Evolutionary conservation across 2,888 invertebrate species (phyloP).

Genomic region (Drosophila kanekoi): DNA sequence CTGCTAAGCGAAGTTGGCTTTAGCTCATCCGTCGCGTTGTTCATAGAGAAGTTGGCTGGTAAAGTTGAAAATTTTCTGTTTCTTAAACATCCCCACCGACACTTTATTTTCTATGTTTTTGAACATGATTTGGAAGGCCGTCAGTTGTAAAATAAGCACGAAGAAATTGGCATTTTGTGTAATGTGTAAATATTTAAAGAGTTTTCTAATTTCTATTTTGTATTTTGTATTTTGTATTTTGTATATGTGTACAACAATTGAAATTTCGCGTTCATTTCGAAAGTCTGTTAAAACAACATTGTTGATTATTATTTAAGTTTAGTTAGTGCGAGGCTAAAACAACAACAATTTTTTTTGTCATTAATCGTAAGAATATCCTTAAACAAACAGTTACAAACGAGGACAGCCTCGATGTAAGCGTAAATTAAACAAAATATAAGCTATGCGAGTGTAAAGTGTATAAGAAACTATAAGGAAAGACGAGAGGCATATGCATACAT

Average conservation of each 20-base stretch:
- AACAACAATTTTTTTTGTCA: constrained; percentile 21
- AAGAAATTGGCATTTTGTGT: constrained; percentile 41
- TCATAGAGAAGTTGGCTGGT: constrained; percentile 10
- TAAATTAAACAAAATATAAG: constrained; percentile 14
- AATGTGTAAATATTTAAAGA: constrained; percentile 52
- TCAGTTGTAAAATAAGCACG: constrained; percentile 35
- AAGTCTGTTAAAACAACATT: constrained; percentile 80
- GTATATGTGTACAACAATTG: constrained; percentile 46
- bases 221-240: constrained; percentile 45
- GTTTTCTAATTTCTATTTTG: constrained; percentile 37
- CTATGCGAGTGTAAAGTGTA: constrained; percentile 28
- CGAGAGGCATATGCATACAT: constrained; percentile 28
- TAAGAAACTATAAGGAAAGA: constrained; percentile 15
- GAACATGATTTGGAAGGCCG: constrained; percentile 32
- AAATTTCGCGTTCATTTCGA: constrained; percentile 65
- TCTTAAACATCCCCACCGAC: constrained; percentile 79
- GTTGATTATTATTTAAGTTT: constrained; percentile 85
- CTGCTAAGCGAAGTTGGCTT: not conserved
- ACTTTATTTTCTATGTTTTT: no score
- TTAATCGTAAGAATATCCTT: constrained; percentile 34
- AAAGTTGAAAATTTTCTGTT: not conserved
- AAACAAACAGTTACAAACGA: not conserved
- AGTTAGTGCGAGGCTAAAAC: constrained; percentile 84
- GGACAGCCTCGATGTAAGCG: constrained; percentile 18
- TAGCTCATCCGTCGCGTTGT: not conserved